A percentile compares a stretch with the other conserved stretches of the same genome.
Evolutionary conservation across 2,797 vertebrate species (phyloP).

Genomic region (Tapera naevia): DNA sequence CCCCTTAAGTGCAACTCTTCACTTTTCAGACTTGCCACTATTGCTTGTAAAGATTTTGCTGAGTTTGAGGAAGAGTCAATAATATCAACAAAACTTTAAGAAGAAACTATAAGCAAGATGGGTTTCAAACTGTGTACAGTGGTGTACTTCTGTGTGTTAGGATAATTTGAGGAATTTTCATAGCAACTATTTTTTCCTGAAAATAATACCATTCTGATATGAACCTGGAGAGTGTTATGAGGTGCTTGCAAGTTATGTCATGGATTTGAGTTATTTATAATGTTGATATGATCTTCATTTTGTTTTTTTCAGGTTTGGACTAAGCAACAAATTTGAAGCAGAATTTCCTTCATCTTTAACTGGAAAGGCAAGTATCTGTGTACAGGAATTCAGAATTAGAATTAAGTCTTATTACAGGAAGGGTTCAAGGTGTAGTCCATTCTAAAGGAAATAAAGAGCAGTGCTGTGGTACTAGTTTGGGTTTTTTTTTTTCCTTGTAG

Average conservation of each 20-base stretch:
- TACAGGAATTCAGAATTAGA: background rate
- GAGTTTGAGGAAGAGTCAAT: background rate
- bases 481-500: constrained; percentile 70
- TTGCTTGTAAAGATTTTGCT: background rate
- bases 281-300: constrained; percentile 13
- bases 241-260: background rate
- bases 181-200: background rate
- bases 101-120: background rate
- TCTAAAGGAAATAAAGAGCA: background rate
- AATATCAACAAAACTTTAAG: background rate
- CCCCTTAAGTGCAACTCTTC: background rate
- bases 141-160: background rate
- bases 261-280: background rate
- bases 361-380: constrained; percentile 88
- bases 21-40: background rate
- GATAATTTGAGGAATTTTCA: background rate
- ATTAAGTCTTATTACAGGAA: background rate
- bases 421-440: background rate
- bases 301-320: constrained; percentile 87
- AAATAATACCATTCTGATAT: background rate
- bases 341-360: constrained; percentile 98
- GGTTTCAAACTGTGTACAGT: background rate
- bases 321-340: constrained; percentile 99
- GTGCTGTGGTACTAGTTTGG: background rate
- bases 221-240: background rate